Evolutionary conservation across 1,140 invertebrate genomes (phyloP), one percentile per base, ranked within the genome.

Genomic region (Chironomus tepperi): DNA sequence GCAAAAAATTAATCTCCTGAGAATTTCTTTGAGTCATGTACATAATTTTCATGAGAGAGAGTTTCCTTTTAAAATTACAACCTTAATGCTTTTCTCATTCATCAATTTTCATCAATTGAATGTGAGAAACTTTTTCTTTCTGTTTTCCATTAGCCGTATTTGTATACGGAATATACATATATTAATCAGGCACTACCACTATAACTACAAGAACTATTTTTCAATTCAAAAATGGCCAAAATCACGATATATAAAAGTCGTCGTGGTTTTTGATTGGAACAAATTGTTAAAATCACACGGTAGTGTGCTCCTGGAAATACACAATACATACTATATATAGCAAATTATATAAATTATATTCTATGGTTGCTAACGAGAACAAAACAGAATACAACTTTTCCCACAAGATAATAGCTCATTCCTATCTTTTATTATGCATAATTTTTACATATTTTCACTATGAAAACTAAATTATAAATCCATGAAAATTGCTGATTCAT

Each of bases 51-150:
- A 34, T 34, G 24, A 34, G 24, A 34, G 24, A 34, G 24, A 2
- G n/a, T 34, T 34, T 34, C 24, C 5, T 34, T 34, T 34, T 5
- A 34, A 34, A 34, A 57, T 57, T 57, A 57, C 47, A 57, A 57
- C 47, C n/a, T 34, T 5, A 34, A 34, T 34, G 24, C 24, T 34
- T 5, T 34, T 2, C 12, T 5, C 47, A 57, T n/a, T 57, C 47
- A 57, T 57, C 47, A 57, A 57, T 57, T 57, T 57, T 57, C 47
- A 57, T 57, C 47, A 57, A 57, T 57, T 57, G 47, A 57, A 57
- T 57, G 10, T 15, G 47, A 57, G 3, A 57, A 57, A 57, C 12
- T n/a, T 12, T 57, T 57, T 57, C 9, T 9, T n/a, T n/a, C 12
- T n/a, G 12, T 9, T 57, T n/a, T 57, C 47, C 47, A 57, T 57